Conservation (phyloP, 2,888 invertebrate genomes). For the Erebia epiphron region DNA sequence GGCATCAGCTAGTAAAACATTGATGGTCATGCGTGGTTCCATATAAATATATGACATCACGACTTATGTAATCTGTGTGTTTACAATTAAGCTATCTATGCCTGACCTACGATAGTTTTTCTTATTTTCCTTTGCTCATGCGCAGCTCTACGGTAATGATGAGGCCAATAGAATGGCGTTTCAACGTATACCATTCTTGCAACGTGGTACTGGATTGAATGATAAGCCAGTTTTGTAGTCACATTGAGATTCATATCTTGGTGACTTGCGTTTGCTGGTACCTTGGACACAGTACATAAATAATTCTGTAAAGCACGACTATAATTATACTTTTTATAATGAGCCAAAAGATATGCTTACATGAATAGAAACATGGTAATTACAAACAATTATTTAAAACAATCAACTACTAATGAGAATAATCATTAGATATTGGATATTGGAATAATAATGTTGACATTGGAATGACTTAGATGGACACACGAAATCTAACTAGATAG, state of each 20-base stretch:
- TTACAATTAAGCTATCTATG: not conserved
- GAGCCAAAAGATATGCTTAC: too few relatives aligned
- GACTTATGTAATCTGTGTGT: not conserved
- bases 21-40: not conserved
- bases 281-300: not conserved
- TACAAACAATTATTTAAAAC: too few relatives aligned
- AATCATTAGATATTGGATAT: too few relatives aligned
- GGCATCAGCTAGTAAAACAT: not conserved
- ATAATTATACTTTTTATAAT: too few relatives aligned
- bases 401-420: too few relatives aligned
- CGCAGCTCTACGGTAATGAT: too few relatives aligned
- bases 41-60: conserved; percentile 5
- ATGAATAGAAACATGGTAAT: too few relatives aligned
- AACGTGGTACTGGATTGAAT: conserved; percentile 1
- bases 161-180: not conserved
- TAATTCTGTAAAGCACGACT: not conserved
- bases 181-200: not conserved
- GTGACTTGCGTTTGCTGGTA: conserved; percentile 8
- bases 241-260: conserved; percentile 4
- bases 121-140: not conserved
- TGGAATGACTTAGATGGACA: too few relatives aligned
- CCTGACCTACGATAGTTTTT: conserved; percentile 10
- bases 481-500: too few relatives aligned
- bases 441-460: too few relatives aligned
- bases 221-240: conserved; percentile 5